phyloP scores from a whole-genome alignment of 2,113 vertebrate species.

The Thermophis baileyi region DNA sequence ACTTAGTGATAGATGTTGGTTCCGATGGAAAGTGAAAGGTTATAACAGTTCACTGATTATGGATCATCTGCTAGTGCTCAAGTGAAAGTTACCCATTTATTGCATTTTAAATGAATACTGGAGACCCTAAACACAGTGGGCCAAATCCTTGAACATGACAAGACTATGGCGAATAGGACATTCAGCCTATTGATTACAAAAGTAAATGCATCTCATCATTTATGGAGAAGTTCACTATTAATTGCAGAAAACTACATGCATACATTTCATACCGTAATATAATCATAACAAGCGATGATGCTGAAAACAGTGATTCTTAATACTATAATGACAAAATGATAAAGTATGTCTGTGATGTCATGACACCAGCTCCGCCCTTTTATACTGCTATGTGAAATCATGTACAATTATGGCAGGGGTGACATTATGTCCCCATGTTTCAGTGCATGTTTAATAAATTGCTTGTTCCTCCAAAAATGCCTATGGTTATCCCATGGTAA shows the following conservation, averaged over 20 bases:
- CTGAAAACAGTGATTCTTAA: background rate
- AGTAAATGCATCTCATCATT: background rate
- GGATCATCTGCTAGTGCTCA: constrained; percentile 32
- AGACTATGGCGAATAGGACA: constrained; percentile 18
- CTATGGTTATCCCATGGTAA: constrained; percentile 15
- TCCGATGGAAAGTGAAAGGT: constrained; percentile 56
- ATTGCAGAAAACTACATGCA: background rate
- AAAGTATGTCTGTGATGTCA: background rate
- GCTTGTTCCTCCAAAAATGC: background rate
- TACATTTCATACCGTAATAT: constrained; percentile 21
- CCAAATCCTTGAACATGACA: constrained; percentile 28
- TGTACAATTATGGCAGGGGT: background rate
- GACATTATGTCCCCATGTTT: background rate
- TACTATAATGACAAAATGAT: background rate
- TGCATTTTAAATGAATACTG: constrained; percentile 34
- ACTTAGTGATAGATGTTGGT: constrained; percentile 53
- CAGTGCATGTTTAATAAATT: background rate
- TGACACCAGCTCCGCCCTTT: background rate
- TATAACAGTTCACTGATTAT: constrained; percentile 58
- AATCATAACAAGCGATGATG: constrained; percentile 4
- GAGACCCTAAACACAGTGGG: constrained; percentile 42
- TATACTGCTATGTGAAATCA: background rate
- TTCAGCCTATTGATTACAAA: constrained; percentile 8
- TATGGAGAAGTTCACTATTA: background rate
- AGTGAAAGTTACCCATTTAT: constrained; percentile 38